Conservation (phyloP, 2,888 invertebrate genomes). For the Carcina quercana region DNA sequence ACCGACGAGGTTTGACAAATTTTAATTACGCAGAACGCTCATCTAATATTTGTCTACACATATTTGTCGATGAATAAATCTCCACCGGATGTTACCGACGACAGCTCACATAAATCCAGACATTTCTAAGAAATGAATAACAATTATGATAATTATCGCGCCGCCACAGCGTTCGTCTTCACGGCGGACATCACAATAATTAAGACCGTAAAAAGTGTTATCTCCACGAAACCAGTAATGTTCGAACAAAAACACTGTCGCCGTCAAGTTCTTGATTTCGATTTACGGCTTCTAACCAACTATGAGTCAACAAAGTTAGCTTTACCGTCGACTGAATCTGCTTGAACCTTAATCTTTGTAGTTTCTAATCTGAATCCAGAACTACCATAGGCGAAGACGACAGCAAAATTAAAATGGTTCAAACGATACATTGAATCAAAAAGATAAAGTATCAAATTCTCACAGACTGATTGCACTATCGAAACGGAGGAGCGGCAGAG, state of each 20-base stretch:
- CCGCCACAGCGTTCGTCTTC: constrained; percentile 43
- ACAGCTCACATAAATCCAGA: constrained; percentile 25
- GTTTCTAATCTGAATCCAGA: constrained; percentile 14
- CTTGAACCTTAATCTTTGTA: constrained; percentile 6
- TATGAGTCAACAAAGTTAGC: constrained; percentile 20
- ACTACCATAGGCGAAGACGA: constrained; percentile 1
- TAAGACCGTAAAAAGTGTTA: constrained; percentile 60
- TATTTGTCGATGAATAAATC: constrained; percentile 17
- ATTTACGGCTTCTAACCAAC: constrained; percentile 42
- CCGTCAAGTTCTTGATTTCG: constrained; percentile 48
- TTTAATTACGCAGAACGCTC: constrained; percentile 18
- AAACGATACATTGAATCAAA: constrained; percentile 21
- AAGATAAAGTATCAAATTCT: constrained; percentile 61
- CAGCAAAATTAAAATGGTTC: constrained; percentile 11
- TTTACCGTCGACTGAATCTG: constrained; percentile 11
- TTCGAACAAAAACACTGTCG: constrained; percentile 59
- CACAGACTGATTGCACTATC: constrained; percentile 47
- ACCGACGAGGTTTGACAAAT: constrained; percentile 2
- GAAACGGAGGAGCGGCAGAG: constrained; percentile 46
- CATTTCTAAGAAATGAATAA: constrained; percentile 46
- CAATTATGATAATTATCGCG: constrained; percentile 63
- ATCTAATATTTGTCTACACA: constrained; percentile 6
- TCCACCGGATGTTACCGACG: constrained; percentile 21
- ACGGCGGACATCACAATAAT: constrained; percentile 56
- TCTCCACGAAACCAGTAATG: constrained; percentile 58